These are phyloP conservation scores for Etheostoma nigrum DNA, from an alignment of 2,797 vertebrate species.

Conservation along the genomic window DNA sequence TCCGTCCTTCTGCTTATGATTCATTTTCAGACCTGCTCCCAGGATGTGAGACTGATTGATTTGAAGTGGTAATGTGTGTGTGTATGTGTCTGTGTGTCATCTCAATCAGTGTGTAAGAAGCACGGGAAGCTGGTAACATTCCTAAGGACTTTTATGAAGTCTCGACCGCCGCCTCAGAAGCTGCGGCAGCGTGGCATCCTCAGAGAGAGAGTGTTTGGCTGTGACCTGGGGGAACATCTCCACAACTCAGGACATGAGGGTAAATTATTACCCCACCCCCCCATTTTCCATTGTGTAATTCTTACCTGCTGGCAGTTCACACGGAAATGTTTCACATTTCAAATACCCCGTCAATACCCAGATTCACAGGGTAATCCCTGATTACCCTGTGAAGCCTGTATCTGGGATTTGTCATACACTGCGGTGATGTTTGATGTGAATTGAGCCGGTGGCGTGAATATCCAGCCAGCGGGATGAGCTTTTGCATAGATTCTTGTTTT, in stretches of 20 bases:
- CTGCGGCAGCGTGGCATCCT: constrained; percentile 97
- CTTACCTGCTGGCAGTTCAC: constrained; percentile 21
- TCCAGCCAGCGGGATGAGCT: background rate
- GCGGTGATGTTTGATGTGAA: constrained; percentile 26
- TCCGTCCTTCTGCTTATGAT: constrained; percentile 25
- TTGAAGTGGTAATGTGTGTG: constrained; percentile 28
- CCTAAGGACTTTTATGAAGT: constrained; percentile 98
- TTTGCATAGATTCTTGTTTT: constrained; percentile 18
- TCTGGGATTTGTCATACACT: constrained; percentile 18
- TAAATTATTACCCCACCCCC: constrained; percentile 19
- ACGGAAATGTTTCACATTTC: constrained; percentile 22
- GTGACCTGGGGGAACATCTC: constrained; percentile 97
- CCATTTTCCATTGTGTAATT: constrained; percentile 9
- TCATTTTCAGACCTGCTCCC: constrained; percentile 38
- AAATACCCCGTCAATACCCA: constrained; percentile 6
- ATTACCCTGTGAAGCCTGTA: constrained; percentile 19
- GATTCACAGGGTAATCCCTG: background rate
- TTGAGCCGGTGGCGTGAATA: constrained; percentile 21
- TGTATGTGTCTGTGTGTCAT: constrained; percentile 28
- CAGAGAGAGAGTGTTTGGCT: constrained; percentile 96
- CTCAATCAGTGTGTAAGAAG: constrained; percentile 93
- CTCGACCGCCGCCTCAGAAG: constrained; percentile 97
- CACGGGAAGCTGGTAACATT: constrained; percentile 99
- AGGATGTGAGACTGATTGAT: constrained; percentile 36
- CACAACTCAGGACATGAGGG: constrained; percentile 96